Evolutionary conservation across 2,888 invertebrate genomes (phyloP).

Genomic region (Malachius bipustulatus): DNA sequence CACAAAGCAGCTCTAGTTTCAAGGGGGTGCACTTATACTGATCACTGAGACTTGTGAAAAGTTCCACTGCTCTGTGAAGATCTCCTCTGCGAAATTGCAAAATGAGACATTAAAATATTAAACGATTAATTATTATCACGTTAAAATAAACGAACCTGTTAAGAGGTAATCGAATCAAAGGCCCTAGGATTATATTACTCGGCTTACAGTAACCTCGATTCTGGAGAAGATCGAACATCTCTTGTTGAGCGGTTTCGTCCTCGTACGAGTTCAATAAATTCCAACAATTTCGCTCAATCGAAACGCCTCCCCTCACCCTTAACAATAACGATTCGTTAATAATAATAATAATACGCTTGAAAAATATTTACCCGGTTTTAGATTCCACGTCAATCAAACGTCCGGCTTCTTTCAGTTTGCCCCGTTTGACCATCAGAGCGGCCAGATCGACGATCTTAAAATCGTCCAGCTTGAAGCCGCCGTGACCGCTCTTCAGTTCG

Average conservation of each 20-base stretch:
- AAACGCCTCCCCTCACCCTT: conserved; percentile 21
- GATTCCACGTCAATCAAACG: neutral
- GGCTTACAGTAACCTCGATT: conserved; percentile 44
- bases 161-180: conserved; percentile 48
- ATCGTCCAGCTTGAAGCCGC: conserved; percentile 50
- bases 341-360: neutral
- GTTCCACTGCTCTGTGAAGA: conserved; percentile 42
- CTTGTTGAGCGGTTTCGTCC: conserved; percentile 34
- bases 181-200: conserved; percentile 47
- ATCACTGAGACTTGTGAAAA: conserved; percentile 40
- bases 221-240: conserved; percentile 42
- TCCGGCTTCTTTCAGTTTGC: conserved; percentile 36
- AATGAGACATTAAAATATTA: conserved; percentile 3
- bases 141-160: conserved; percentile 36
- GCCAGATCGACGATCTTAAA: conserved; percentile 55
- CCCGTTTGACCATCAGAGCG: conserved; percentile 43
- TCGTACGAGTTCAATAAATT: conserved; percentile 45
- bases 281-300: conserved; percentile 48
- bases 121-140: conserved; percentile 16
- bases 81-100: conserved; percentile 34
- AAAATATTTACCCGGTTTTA: neutral
- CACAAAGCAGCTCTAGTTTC: conserved; percentile 48
- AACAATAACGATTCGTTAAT: too few species aligned
- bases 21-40: conserved; percentile 50
- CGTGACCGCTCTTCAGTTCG: conserved; percentile 41